Base-by-base conservation (phyloP, 2,797 vertebrate species). In the Hemitrygon akajei region DNA sequence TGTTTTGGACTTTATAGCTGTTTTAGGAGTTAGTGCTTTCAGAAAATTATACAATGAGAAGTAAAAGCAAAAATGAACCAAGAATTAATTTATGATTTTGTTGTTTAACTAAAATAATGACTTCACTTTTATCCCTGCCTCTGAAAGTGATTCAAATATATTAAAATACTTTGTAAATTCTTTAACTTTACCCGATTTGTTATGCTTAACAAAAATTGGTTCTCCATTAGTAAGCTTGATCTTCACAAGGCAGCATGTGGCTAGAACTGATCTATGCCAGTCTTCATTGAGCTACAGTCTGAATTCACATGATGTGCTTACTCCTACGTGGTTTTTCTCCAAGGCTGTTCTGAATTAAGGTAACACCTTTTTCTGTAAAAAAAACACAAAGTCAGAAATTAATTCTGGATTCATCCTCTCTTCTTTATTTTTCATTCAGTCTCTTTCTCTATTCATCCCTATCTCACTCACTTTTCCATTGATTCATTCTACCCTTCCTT, bases 311-410 rank as follows among this genome's bases (percentile, higher is more conserved):
- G 94, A 96, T 96, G 91, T 96, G 93, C 94, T 97, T 97, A 84
- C 95, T 95, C 95, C 96, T 97, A 87, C 96, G 95, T 93, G 95
- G 94, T 94, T 94, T 96, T 93, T 96, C 95, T 60, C 93, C 95
- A 94, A 96, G 94, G 11, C 94, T 95, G 58, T 96, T 96, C 94
- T 96, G 81, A 79, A 97, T 94, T 79, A 94, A 94, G 93, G 94
- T 97, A 95, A 96, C 95, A 94, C 97, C 95, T 95, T 97, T 97
- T 95, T 97, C 96, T 97, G 95, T 69, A 37, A 94, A 94, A 93
- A 4, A 93, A 47, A 47, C 47, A 79, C 93, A 94, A 93, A 93
- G 94, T 94, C 91, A 94, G 94, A 95, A 94, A 95, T 95, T 89
- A 69, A 89, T 89, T 89, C 30, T 69, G 37, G 0, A n/a, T 89